phyloP scores from a whole-genome alignment of 2,888 invertebrate genomes.

The Teinopalpus imperialis region DNA sequence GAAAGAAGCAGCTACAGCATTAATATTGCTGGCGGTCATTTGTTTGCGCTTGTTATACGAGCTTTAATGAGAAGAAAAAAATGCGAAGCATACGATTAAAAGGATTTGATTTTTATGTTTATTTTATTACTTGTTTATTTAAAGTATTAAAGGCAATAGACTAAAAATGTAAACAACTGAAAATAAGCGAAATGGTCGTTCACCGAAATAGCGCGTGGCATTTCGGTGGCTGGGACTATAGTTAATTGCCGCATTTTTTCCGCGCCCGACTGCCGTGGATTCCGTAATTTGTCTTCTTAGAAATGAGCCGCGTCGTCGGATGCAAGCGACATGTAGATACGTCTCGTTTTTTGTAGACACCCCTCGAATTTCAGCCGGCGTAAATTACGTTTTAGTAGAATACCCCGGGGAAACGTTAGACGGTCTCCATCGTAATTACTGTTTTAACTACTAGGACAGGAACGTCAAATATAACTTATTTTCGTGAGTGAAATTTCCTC shows the following conservation, averaged over 20 bases:
- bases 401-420: slow-evolving; percentile 76
- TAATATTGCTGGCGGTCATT: slow-evolving; percentile 61
- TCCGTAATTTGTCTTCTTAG: slow-evolving; percentile 80
- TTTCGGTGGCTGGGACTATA: slow-evolving; percentile 57
- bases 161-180: slow-evolving; percentile 58
- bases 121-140: background rate
- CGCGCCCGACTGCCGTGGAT: slow-evolving; percentile 67
- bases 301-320: slow-evolving; percentile 81
- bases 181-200: slow-evolving; percentile 70
- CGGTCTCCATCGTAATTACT: slow-evolving; percentile 65
- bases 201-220: slow-evolving; percentile 67
- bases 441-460: slow-evolving; percentile 75
- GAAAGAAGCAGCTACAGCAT: slow-evolving; percentile 54
- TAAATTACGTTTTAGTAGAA: slow-evolving; percentile 78
- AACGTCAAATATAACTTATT: slow-evolving; percentile 74
- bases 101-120: slow-evolving; percentile 46
- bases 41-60: slow-evolving; percentile 53
- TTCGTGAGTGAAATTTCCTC: slow-evolving; percentile 53
- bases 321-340: slow-evolving; percentile 75
- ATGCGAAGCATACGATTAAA: slow-evolving; percentile 5
- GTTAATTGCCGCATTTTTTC: slow-evolving; percentile 80
- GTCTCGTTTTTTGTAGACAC: slow-evolving; percentile 55
- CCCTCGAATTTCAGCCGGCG: slow-evolving; percentile 70
- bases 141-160: slow-evolving; percentile 11
- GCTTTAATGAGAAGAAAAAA: slow-evolving; percentile 35